Conservation (phyloP, 2,888 invertebrate species). For the Malthinus flaveolus region DNA sequence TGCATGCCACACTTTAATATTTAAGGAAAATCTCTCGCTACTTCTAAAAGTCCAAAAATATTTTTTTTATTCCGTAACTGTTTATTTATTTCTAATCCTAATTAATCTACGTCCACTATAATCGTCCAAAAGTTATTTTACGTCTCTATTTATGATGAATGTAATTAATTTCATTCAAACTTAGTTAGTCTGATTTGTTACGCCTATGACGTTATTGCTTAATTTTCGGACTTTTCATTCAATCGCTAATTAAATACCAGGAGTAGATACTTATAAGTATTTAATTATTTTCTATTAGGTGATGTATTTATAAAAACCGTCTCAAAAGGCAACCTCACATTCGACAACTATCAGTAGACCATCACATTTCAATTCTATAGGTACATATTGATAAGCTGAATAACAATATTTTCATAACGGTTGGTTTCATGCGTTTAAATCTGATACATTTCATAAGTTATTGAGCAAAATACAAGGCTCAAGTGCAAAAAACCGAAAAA, state of each 20-base stretch:
- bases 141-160: slow-evolving; percentile 11
- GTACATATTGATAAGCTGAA: no score
- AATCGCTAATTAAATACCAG: background rate
- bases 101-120: slow-evolving; percentile 9
- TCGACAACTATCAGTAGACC: no score
- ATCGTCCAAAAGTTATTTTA: background rate
- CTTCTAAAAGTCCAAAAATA: background rate
- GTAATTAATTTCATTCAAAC: slow-evolving; percentile 11
- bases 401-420: no score
- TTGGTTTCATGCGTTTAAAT: no score
- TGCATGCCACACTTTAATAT: slow-evolving; percentile 44
- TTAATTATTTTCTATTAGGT: no score
- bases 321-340: no score
- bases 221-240: slow-evolving; percentile 1
- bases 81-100: slow-evolving; percentile 2
- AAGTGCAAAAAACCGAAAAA: no score
- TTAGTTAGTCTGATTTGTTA: slow-evolving; percentile 5
- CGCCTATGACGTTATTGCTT: slow-evolving; percentile 5
- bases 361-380: no score
- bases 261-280: no score
- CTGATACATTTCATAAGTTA: no score
- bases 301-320: no score
- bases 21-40: slow-evolving; percentile 11
- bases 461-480: no score
- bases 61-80: background rate